phyloP scores from a whole-genome alignment of 2,113 vertebrate species.

The Elgaria multicarinata region DNA sequence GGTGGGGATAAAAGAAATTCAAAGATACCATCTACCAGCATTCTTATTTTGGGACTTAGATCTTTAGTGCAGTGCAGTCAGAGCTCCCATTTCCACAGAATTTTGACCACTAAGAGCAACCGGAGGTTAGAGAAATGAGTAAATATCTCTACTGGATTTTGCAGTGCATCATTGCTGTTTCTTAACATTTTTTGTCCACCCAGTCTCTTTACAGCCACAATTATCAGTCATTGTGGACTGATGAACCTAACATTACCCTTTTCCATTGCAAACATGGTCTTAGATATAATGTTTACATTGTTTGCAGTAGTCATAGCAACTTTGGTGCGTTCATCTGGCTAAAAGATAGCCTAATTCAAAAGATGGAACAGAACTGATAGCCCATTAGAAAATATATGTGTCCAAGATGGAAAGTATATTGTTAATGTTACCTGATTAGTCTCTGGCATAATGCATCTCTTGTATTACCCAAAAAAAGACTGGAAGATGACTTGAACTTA shows the following conservation, averaged over 20 bases:
- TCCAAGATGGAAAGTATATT: neutral
- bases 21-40: slow-evolving; percentile 26
- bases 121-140: slow-evolving; percentile 33
- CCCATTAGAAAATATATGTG: slow-evolving; percentile 2
- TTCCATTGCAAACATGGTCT: slow-evolving; percentile 14
- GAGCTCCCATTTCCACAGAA: neutral
- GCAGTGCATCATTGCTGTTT: slow-evolving; percentile 30
- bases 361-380: neutral
- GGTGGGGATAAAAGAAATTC: slow-evolving; percentile 35
- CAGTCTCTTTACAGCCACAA: slow-evolving; percentile 42
- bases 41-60: slow-evolving; percentile 50
- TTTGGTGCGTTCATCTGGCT: neutral
- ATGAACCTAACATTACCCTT: slow-evolving; percentile 34
- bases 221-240: neutral
- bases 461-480: slow-evolving; percentile 44
- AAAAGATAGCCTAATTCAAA: neutral
- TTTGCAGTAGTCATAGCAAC: slow-evolving; percentile 35
- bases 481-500: slow-evolving; percentile 68
- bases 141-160: slow-evolving; percentile 36
- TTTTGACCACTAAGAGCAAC: slow-evolving; percentile 39
- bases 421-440: slow-evolving; percentile 33
- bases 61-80: neutral
- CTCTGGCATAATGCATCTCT: slow-evolving; percentile 56
- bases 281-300: slow-evolving; percentile 2
- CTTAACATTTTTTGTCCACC: slow-evolving; percentile 27